Percentiles rank a stretch among this genome's conserved stretches.
These are phyloP conservation scores for Regulus satrapa DNA, from an alignment of 2,113 vertebrate genomes.

Conservation along the genomic window DNA sequence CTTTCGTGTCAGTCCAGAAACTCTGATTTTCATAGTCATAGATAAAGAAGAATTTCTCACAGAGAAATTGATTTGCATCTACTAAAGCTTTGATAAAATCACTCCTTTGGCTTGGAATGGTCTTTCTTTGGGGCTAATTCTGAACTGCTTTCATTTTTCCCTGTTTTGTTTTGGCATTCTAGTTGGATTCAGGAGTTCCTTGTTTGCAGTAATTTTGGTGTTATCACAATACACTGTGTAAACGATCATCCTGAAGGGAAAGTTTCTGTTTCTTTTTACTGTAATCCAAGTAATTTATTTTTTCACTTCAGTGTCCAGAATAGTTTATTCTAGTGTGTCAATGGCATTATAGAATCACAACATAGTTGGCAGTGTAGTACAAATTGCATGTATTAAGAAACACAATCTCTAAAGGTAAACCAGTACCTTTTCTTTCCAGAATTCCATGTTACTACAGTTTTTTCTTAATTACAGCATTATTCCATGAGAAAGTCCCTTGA, in stretches of 20 bases:
- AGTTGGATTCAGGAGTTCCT: not conserved
- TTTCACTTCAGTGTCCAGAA: not conserved
- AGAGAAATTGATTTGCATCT: not conserved
- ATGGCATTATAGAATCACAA: accelerated
- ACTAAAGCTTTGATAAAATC: not conserved
- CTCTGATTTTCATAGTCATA: not conserved
- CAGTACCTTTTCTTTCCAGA: not conserved
- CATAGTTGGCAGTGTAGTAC: not conserved
- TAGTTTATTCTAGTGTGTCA: not conserved
- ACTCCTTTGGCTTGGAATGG: not conserved
- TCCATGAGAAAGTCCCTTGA: not conserved
- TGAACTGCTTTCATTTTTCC: not conserved
- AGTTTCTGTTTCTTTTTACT: not conserved
- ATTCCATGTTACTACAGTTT: not conserved
- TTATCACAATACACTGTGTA: not conserved
- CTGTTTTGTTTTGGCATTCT: not conserved
- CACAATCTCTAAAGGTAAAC: not conserved
- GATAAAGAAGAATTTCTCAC: not conserved
- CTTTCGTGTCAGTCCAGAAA: not conserved
- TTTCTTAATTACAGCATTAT: not conserved
- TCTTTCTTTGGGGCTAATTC: not conserved
- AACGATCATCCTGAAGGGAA: not conserved
- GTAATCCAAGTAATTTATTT: not conserved
- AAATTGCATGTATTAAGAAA: not conserved
- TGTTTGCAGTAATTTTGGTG: not conserved